phyloP scores from a whole-genome alignment of 2,888 invertebrate genomes.

The Piscicola geometra region DNA sequence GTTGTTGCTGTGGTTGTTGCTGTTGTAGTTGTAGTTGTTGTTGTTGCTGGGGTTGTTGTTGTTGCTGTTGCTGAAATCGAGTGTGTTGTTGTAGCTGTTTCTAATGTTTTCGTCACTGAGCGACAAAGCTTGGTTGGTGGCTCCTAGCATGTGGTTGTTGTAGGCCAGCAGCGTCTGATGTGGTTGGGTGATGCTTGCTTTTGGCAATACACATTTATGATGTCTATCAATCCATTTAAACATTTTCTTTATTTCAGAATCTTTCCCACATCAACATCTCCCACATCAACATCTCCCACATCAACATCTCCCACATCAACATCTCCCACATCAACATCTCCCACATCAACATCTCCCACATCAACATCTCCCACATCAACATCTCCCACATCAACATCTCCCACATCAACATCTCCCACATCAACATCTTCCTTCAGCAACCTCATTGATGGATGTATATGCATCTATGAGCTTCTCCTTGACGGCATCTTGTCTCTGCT shows the following conservation, averaged over 20 bases:
- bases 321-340: too few relatives aligned
- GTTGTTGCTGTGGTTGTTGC: neutral
- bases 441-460: neutral
- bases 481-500: slow-evolving; percentile 37
- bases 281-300: too few relatives aligned
- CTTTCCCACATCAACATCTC: too few relatives aligned
- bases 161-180: neutral
- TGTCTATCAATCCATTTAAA: too few relatives aligned
- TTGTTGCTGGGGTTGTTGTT: neutral
- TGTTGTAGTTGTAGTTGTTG: neutral
- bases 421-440: too few relatives aligned
- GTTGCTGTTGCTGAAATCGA: neutral
- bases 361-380: too few relatives aligned
- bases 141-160: neutral
- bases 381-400: too few relatives aligned
- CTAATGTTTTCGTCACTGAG: neutral
- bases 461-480: slow-evolving; percentile 55
- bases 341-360: too few relatives aligned
- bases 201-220: too few relatives aligned
- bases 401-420: too few relatives aligned
- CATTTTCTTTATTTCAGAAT: too few relatives aligned
- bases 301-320: too few relatives aligned
- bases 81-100: neutral
- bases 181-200: neutral
- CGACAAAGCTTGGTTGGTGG: neutral